phyloP scores from a whole-genome alignment of 2,797 vertebrate genomes.

The Pseudochirops cupreus region DNA sequence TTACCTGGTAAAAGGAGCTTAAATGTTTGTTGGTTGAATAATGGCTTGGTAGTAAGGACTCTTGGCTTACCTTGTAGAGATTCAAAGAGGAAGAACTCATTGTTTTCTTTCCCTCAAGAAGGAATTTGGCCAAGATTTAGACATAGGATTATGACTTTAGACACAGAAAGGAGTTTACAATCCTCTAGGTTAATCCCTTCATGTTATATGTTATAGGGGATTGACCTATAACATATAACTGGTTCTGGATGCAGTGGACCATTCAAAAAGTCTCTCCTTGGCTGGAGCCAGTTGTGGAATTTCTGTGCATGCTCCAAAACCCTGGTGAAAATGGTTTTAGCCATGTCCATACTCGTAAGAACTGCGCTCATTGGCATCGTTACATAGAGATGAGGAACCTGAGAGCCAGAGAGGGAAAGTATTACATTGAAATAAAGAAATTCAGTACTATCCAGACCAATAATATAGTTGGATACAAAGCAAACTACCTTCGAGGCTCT shows the following conservation, averaged over 20 bases:
- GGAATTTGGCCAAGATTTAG: not conserved
- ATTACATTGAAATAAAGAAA: not conserved
- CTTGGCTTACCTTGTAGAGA: too few species aligned
- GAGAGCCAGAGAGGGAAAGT: not conserved
- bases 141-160: not conserved
- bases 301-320: not conserved
- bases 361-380: not conserved
- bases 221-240: too few species aligned
- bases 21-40: conserved; percentile 2
- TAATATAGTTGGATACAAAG: not conserved
- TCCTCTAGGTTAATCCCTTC: too few species aligned
- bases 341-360: not conserved
- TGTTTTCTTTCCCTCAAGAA: not conserved
- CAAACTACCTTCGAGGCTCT: not conserved
- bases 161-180: not conserved
- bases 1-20: not conserved
- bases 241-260: too few species aligned
- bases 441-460: not conserved
- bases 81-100: not conserved
- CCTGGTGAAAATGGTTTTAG: not conserved
- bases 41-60: not conserved
- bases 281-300: not conserved
- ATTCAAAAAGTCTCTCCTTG: not conserved
- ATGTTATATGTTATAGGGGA: not conserved
- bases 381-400: not conserved